phyloP scores from a whole-genome alignment of 2,888 invertebrate genomes.

The Operophtera brumata region DNA sequence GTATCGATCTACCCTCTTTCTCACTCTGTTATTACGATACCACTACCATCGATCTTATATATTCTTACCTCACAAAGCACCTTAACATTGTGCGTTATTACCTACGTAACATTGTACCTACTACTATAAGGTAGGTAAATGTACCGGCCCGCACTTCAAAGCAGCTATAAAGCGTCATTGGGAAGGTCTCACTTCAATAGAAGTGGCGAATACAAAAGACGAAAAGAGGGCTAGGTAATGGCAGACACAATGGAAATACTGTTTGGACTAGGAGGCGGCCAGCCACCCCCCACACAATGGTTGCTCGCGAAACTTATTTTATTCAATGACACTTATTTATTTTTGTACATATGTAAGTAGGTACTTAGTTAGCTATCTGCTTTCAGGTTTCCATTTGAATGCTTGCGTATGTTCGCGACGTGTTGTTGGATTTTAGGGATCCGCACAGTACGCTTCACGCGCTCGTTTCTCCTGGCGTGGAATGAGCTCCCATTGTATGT shows the following conservation, averaged over 20 bases:
- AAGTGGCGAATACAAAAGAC: conserved; percentile 75
- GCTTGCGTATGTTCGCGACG: conserved; percentile 23
- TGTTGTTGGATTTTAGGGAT: conserved; percentile 13
- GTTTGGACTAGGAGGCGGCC: conserved; percentile 70
- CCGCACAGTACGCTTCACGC: no score
- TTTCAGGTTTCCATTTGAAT: conserved; percentile 52
- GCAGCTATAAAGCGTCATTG: conserved; percentile 74
- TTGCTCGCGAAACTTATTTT: conserved; percentile 72
- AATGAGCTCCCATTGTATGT: no score
- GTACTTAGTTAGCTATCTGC: conserved; percentile 40
- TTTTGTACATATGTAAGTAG: conserved; percentile 42
- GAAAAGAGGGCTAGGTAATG: conserved; percentile 79
- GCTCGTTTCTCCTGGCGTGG: no score
- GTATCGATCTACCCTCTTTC: no score
- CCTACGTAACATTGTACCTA: not conserved
- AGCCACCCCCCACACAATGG: conserved; percentile 63
- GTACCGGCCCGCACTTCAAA: conserved; percentile 65
- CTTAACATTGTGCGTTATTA: not conserved
- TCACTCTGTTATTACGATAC: no score
- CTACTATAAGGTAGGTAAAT: not conserved
- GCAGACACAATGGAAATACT: conserved; percentile 77
- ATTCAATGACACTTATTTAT: conserved; percentile 65
- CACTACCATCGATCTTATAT: no score
- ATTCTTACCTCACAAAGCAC: no score
- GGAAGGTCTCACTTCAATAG: conserved; percentile 77